Conservation (phyloP, 2,797 vertebrate species). For the Simalia tracyae region DNA sequence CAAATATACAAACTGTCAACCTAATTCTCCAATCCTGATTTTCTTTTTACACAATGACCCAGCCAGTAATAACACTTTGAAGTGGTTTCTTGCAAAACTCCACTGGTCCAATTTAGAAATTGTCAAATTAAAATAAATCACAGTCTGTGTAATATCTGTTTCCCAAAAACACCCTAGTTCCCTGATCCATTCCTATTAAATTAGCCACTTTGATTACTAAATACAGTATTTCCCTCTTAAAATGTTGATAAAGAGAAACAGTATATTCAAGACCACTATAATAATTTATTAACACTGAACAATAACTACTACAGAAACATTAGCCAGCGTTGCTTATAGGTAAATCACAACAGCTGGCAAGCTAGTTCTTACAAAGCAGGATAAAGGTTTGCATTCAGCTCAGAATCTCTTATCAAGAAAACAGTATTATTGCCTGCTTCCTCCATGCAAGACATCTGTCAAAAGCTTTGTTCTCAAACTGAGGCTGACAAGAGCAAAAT, state of each 20-base stretch:
- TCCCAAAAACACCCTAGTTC: not conserved
- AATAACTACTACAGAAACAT: constrained; percentile 49
- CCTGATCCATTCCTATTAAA: not conserved
- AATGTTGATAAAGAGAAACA: not conserved
- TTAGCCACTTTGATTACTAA: not conserved
- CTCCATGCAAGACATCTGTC: constrained; percentile 59
- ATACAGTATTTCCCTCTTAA: not conserved
- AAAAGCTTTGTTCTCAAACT: constrained; percentile 76
- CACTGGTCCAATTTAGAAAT: not conserved
- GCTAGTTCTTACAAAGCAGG: constrained; percentile 26
- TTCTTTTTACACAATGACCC: not conserved
- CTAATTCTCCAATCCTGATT: not conserved
- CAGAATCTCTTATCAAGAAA: constrained; percentile 44
- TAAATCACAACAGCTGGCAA: constrained; percentile 30
- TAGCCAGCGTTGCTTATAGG: constrained; percentile 53
- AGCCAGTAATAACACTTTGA: not conserved
- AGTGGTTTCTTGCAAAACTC: not conserved
- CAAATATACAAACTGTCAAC: not conserved
- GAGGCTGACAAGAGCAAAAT: constrained; percentile 47
- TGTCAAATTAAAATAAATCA: constrained; percentile 22
- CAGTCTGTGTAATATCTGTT: not conserved
- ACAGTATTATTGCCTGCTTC: constrained; percentile 40
- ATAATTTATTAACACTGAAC: constrained; percentile 41
- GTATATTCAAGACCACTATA: not conserved
- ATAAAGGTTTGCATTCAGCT: constrained; percentile 35